These are phyloP conservation scores for Ochropacha duplaris DNA, from an alignment of 2,888 invertebrate genomes.

Conservation along the genomic window DNA sequence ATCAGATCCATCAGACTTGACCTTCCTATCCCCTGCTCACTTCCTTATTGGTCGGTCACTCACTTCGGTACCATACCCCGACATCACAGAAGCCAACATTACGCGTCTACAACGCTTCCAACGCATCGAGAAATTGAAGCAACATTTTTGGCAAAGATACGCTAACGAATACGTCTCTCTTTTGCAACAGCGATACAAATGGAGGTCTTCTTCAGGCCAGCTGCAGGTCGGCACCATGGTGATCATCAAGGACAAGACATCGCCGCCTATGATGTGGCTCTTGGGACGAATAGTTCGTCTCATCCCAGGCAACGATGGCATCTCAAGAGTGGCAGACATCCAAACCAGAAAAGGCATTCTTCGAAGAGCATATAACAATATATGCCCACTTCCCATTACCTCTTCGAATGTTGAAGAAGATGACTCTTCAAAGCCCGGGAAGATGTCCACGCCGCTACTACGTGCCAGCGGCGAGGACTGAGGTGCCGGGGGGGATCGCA, in stretches of 20 bases:
- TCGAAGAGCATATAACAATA: no score
- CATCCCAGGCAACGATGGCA: no score
- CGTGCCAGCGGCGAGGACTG: no score
- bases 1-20: slow-evolving; percentile 14
- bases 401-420: no score
- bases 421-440: no score
- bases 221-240: slow-evolving; percentile 14
- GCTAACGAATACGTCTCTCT: slow-evolving; percentile 6
- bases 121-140: slow-evolving; percentile 3
- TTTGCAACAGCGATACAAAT: slow-evolving; percentile 12
- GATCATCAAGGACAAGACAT: slow-evolving; percentile 15
- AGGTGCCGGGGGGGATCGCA: no score
- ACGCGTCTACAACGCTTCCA: slow-evolving; percentile 2
- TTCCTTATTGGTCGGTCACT: slow-evolving; percentile 18
- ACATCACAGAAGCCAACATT: slow-evolving; percentile 8
- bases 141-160: slow-evolving; percentile 9
- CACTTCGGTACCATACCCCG: slow-evolving; percentile 6
- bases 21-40: slow-evolving; percentile 17
- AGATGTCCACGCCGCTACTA: no score
- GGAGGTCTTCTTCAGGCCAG: slow-evolving; percentile 4
- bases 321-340: no score
- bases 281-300: slow-evolving; percentile 8
- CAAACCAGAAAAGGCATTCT: no score
- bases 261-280: slow-evolving; percentile 19
- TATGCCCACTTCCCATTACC: no score